Evolutionary conservation across 2,113 vertebrate genomes (phyloP), one percentile per base, ranked within the genome.

Genomic region (Ageneiosus marmoratus): DNA sequence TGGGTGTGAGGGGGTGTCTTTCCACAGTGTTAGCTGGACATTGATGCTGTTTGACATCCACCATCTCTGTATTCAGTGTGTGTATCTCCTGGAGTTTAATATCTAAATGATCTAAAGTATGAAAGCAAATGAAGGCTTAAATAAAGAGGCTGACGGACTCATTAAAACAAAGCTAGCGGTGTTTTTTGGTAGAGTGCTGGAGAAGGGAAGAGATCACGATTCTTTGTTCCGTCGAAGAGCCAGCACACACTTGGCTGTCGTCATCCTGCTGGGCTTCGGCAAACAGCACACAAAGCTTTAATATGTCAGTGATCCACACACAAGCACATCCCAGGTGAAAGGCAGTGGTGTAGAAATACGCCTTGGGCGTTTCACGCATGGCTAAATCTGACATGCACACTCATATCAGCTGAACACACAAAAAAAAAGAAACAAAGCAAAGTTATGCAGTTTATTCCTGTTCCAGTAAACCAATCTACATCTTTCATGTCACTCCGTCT

Each of bases 311-410:
- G 32, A 81, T 82, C 67, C 41, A 60, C 63, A 82, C 5, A 32
- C 11, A 75, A 10, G 55, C 74, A 70, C 50, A 70, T 60, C 62
- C 70, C 65, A 75, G 58, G 75, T 86, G 87, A 78, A 83, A 78
- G 80, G 55, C 86, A 87, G 75, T 77, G 60, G 85, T 83, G 80
- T 85, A 89, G 78, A 88, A 34, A 82, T 18, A 76, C 18, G 77
- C 85, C 85, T 65, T 29, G 67, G 77, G 86, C 81, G 58, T 76
- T 86, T 84, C 37, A 51, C 75, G 53, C 72, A 86, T 86, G 82
- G 72, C 72, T 75, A 72, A 84, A 55, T 80, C 76, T 77, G 41
- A 46, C 51, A 29, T 65, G 84, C 86, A 34, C 75, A 84, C 79
- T 83, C 27, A 24, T 20, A 78, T 34, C 79, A 48, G 67, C 87